Percentiles rank a stretch among this genome's conserved stretches.
Evolutionary conservation across 2,113 vertebrate genomes (phyloP).

Genomic region (Neolamprologus kungweensis): DNA sequence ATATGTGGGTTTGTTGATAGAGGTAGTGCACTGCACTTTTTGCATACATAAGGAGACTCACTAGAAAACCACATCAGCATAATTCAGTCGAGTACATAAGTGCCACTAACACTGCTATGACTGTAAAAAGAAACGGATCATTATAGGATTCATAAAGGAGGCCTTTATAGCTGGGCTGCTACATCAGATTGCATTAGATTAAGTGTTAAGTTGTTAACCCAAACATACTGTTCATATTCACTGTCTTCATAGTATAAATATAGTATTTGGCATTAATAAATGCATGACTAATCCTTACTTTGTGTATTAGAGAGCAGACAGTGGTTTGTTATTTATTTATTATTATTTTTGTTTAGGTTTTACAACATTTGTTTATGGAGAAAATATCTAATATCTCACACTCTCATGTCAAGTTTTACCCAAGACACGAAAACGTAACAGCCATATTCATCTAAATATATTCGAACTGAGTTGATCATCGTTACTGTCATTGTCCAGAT

Average conservation of each 20-base stretch:
- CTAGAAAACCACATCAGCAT: background rate
- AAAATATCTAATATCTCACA: background rate
- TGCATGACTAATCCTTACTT: background rate
- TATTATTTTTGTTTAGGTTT: background rate
- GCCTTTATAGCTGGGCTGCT: background rate
- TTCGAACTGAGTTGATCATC: background rate
- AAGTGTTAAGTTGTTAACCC: background rate
- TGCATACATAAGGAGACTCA: background rate
- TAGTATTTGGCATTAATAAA: background rate
- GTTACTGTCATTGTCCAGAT: background rate
- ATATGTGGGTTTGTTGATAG: background rate
- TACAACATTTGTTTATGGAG: background rate
- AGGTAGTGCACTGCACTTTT: background rate
- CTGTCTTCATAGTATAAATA: background rate
- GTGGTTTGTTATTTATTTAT: background rate
- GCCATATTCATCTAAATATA: background rate
- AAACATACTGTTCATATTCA: background rate
- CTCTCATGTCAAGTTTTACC: background rate
- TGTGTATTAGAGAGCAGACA: background rate
- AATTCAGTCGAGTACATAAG: background rate
- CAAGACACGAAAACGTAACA: background rate
- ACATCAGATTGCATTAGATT: background rate
- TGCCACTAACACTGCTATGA: background rate
- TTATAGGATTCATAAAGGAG: background rate
- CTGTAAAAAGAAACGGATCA: background rate